Evolutionary conservation across 2,888 invertebrate genomes (phyloP).

Genomic region (Nomada fucata): DNA sequence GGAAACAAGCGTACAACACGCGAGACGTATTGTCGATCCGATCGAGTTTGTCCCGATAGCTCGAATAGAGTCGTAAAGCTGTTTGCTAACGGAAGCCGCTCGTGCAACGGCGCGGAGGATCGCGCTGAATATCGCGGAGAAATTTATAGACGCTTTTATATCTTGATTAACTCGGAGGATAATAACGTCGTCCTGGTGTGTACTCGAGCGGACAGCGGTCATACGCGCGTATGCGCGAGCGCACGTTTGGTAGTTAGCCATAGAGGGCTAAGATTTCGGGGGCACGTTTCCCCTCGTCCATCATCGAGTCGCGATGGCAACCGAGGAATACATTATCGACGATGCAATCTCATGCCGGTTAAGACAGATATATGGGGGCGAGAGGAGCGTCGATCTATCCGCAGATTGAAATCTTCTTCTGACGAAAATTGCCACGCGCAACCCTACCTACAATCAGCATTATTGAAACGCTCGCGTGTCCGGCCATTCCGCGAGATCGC

Average conservation of each 20-base stretch:
- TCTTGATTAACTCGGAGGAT: not conserved
- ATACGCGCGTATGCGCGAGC: too few relatives aligned
- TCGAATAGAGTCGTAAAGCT: constrained; percentile 10
- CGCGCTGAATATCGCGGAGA: not conserved
- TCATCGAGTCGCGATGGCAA: constrained; percentile 33
- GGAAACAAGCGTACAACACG: not conserved
- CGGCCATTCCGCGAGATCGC: constrained; percentile 22
- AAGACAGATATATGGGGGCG: constrained; percentile 41
- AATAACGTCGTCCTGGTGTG: not conserved
- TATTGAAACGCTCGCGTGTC: constrained; percentile 38
- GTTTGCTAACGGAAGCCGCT: constrained; percentile 5
- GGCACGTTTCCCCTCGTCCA: constrained; percentile 6
- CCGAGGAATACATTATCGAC: constrained; percentile 39
- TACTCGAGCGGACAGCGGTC: not conserved
- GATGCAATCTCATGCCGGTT: constrained; percentile 41
- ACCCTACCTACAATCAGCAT: constrained; percentile 16
- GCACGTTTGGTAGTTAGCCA: constrained; percentile 2
- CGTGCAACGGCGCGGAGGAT: not conserved
- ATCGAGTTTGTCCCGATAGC: constrained; percentile 5
- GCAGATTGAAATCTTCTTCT: constrained; percentile 32
- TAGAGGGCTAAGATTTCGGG: not conserved
- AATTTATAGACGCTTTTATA: not conserved
- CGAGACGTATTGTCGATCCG: not conserved
- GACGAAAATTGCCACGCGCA: constrained; percentile 44
- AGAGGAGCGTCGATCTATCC: constrained; percentile 25